These are phyloP conservation scores for Perizoma flavofasciatum DNA, from an alignment of 2,888 invertebrate species.

Conservation along the genomic window DNA sequence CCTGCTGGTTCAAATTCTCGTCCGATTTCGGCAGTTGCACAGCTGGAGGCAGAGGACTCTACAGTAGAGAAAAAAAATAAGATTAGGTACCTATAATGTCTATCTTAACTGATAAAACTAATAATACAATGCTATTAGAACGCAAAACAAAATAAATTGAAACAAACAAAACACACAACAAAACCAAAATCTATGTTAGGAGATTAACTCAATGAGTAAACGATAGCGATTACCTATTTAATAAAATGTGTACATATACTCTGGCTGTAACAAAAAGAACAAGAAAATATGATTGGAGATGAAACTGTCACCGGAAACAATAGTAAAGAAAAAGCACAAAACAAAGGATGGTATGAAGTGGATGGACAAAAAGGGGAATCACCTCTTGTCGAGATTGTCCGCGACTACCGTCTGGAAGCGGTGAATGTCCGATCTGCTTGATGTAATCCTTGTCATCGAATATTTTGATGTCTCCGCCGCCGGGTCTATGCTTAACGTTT, in stretches of 20 bases:
- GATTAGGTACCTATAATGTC: conserved; percentile 16
- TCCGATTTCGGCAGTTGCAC: conserved; percentile 86
- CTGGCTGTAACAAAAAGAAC: conserved; percentile 79
- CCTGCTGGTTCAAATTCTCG: conserved; percentile 89
- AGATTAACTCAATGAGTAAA: conserved; percentile 33
- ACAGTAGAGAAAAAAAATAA: conserved; percentile 60
- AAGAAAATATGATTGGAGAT: conserved; percentile 46
- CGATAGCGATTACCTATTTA: conserved; percentile 55
- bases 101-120: conserved; percentile 9
- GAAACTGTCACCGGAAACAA: conserved; percentile 60
- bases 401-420: conserved; percentile 63
- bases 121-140: conserved; percentile 42
- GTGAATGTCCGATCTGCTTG: conserved; percentile 86
- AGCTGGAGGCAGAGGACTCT: conserved; percentile 88
- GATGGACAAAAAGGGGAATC: conserved; percentile 58
- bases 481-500: conserved; percentile 95
- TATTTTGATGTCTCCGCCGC: conserved; percentile 97
- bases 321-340: conserved; percentile 47
- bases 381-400: conserved; percentile 79
- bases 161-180: conserved; percentile 37
- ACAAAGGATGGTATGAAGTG: conserved; percentile 43
- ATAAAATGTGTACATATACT: conserved; percentile 81
- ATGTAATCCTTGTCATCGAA: conserved; percentile 96
- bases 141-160: conserved; percentile 43
- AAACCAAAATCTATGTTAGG: conserved; percentile 44